Evolutionary conservation across 1,140 invertebrate species (phyloP).

Genomic region (Acromyrmex heyeri): DNA sequence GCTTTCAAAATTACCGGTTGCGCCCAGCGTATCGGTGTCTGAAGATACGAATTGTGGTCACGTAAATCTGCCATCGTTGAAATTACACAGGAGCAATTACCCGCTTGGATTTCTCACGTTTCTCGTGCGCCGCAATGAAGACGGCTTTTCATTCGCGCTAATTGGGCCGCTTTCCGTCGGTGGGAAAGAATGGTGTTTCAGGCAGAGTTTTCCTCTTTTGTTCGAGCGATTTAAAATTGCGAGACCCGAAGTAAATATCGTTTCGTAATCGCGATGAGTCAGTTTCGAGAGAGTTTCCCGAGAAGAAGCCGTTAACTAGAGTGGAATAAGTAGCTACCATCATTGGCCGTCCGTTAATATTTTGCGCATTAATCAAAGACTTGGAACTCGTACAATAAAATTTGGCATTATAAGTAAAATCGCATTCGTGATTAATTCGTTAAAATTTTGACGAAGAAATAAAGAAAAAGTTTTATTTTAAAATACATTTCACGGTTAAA

Average conservation of each 20-base stretch:
- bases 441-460: too few species aligned
- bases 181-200: conserved; percentile 34
- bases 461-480: neutral
- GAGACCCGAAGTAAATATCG: conserved; percentile 23
- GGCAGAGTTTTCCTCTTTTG: conserved; percentile 50
- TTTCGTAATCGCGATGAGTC: conserved; percentile 39
- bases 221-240: conserved; percentile 28
- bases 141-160: conserved; percentile 59
- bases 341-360: neutral
- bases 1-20: conserved; percentile 42
- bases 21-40: conserved; percentile 36
- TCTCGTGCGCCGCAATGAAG: conserved; percentile 36
- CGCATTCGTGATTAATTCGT: neutral
- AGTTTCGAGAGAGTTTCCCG: conserved; percentile 8
- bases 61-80: conserved; percentile 51
- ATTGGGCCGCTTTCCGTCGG: conserved; percentile 52
- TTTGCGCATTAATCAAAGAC: neutral
- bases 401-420: neutral
- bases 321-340: neutral
- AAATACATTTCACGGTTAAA: neutral
- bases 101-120: conserved; percentile 52
- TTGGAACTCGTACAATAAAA: neutral
- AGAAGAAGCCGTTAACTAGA: neutral
- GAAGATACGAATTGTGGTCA: conserved; percentile 48
- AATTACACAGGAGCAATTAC: conserved; percentile 54